phyloP scores from a whole-genome alignment of 1,140 invertebrate genomes.

The Venustaconcha ellipsiformis region DNA sequence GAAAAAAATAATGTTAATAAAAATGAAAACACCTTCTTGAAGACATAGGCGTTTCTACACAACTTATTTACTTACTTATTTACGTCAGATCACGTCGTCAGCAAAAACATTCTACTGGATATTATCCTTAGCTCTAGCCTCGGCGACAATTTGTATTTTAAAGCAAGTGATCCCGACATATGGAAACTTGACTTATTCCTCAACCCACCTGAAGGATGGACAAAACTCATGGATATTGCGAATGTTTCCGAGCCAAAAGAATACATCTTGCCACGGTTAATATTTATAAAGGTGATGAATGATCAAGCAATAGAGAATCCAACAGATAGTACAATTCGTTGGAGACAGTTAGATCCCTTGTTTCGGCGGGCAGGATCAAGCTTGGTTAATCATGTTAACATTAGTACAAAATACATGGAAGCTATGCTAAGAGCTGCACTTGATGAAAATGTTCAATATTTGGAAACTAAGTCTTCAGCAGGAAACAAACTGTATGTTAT shows the following conservation, averaged over 20 bases:
- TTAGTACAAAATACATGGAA: conserved; percentile 27
- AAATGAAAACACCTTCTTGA: too few relatives aligned
- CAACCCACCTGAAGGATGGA: conserved; percentile 29
- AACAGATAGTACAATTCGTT: conserved; percentile 25
- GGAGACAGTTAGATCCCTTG: conserved; percentile 27
- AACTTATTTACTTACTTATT: background rate
- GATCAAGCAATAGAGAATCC: conserved; percentile 18
- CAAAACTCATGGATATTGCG: conserved; percentile 14
- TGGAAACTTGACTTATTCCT: conserved; percentile 29
- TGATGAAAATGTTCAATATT: conserved; percentile 45
- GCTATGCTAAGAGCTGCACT: conserved; percentile 37
- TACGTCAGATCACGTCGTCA: conserved; percentile 33
- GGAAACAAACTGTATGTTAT: conserved; percentile 30
- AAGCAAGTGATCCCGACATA: background rate
- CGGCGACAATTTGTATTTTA: conserved; percentile 27
- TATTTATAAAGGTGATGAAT: conserved; percentile 14
- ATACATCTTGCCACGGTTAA: conserved; percentile 12
- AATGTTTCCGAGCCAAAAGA: conserved; percentile 15
- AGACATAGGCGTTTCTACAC: too few relatives aligned
- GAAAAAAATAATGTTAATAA: too few relatives aligned
- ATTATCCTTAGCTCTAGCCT: conserved; percentile 8
- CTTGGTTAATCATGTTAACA: conserved; percentile 22
- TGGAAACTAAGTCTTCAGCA: conserved; percentile 35
- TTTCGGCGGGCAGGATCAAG: conserved; percentile 21
- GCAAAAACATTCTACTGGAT: conserved; percentile 27